Evolutionary conservation across 2,113 vertebrate species (phyloP).

Genomic region (Triplophysa siluroides): DNA sequence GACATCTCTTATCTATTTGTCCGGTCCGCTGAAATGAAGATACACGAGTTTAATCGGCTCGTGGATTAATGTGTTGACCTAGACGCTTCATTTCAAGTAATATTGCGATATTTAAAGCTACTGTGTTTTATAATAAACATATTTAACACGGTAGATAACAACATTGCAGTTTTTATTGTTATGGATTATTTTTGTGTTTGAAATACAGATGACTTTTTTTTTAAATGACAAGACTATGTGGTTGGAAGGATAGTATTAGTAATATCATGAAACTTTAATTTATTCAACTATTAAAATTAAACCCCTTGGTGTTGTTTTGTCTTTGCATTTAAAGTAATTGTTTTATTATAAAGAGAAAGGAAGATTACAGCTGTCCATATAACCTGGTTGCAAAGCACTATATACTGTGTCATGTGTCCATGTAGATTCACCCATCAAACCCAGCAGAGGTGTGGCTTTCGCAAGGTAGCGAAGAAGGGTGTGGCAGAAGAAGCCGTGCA

Average conservation of each 20-base stretch:
- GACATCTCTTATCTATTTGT: not conserved
- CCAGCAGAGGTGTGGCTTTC: conserved; percentile 80
- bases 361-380: no score
- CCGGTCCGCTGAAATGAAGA: not conserved
- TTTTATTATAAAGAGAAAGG: no score
- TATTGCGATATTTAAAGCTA: no score
- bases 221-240: no score
- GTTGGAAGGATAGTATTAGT: no score
- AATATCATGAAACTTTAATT: no score
- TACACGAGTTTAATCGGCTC: not conserved
- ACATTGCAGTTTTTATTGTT: not conserved
- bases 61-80: not conserved
- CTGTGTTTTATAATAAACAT: no score
- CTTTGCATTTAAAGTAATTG: no score
- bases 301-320: no score
- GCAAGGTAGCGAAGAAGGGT: conserved; percentile 69
- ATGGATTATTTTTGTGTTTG: not conserved
- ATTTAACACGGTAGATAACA: no score
- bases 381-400: not conserved
- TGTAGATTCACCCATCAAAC: conserved; percentile 70
- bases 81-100: not conserved
- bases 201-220: no score
- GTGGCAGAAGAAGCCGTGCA: conserved; percentile 59
- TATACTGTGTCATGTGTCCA: not conserved
- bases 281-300: no score